These are phyloP conservation scores for Branchinecta lynchi DNA, from an alignment of 1,140 invertebrate species.

Conservation along the genomic window DNA sequence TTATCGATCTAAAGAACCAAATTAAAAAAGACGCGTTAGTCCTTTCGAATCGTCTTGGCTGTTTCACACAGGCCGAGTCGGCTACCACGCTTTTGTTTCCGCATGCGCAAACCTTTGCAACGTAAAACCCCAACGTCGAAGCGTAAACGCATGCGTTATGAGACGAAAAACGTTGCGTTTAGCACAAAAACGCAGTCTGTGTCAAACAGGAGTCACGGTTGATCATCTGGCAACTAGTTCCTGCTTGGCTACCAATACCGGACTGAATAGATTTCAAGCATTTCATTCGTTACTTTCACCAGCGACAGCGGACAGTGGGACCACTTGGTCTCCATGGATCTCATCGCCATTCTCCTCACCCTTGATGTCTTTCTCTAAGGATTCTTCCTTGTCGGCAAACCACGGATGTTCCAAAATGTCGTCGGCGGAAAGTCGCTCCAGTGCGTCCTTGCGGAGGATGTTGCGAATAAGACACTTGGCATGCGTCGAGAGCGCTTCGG, in stretches of 20 bases:
- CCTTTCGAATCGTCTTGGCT: too few species aligned
- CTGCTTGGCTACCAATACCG: background rate
- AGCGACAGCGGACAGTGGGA: background rate
- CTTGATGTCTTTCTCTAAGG: background rate
- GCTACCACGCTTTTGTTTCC: too few species aligned
- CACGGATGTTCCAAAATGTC: conserved; percentile 74
- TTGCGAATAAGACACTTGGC: conserved; percentile 72
- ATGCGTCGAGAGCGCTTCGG: conserved; percentile 63
- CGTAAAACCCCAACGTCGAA: background rate
- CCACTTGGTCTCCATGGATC: background rate
- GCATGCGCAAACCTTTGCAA: background rate
- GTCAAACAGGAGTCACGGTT: background rate
- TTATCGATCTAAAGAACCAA: too few species aligned
- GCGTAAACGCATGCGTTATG: background rate
- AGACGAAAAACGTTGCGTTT: background rate
- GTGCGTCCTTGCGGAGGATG: conserved; percentile 64
- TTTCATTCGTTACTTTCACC: too few species aligned
- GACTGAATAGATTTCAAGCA: too few species aligned
- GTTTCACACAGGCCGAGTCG: too few species aligned
- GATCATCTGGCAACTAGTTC: background rate
- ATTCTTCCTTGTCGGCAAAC: conserved; percentile 36
- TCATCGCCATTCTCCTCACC: background rate
- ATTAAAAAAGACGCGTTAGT: too few species aligned
- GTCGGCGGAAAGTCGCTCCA: conserved; percentile 60
- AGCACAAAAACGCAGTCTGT: background rate